phyloP scores from a whole-genome alignment of 2,113 vertebrate species.

The Labrus mixtus region DNA sequence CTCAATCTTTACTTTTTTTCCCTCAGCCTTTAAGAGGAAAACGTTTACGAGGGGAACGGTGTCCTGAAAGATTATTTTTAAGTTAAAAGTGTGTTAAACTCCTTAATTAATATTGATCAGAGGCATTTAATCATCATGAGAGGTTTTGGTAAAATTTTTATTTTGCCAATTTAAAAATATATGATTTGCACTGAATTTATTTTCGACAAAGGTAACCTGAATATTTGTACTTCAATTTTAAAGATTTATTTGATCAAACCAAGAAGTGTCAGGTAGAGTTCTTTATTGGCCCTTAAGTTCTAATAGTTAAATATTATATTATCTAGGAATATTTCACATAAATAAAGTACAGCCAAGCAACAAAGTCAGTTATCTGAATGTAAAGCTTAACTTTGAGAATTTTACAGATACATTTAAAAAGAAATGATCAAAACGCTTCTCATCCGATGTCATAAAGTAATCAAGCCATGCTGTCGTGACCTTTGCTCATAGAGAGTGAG shows the following conservation, averaged over 20 bases:
- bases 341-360: neutral
- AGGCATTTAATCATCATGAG: neutral
- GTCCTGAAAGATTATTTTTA: neutral
- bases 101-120: neutral
- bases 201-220: neutral
- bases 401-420: neutral
- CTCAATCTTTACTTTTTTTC: constrained; percentile 75
- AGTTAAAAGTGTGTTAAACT: neutral
- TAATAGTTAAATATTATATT: too few species aligned
- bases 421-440: neutral
- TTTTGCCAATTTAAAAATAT: neutral
- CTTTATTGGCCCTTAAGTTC: too few species aligned
- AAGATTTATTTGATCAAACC: too few species aligned
- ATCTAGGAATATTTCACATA: neutral
- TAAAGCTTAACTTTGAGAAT: neutral
- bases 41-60: neutral
- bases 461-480: too few species aligned
- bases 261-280: too few species aligned
- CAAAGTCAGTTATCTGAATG: neutral
- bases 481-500: too few species aligned
- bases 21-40: constrained; percentile 3
- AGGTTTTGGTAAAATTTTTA: neutral
- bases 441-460: neutral
- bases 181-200: neutral
- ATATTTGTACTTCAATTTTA: too few species aligned